Conservation (phyloP, 2,113 vertebrate genomes). For the Rutilus rutilus region DNA sequence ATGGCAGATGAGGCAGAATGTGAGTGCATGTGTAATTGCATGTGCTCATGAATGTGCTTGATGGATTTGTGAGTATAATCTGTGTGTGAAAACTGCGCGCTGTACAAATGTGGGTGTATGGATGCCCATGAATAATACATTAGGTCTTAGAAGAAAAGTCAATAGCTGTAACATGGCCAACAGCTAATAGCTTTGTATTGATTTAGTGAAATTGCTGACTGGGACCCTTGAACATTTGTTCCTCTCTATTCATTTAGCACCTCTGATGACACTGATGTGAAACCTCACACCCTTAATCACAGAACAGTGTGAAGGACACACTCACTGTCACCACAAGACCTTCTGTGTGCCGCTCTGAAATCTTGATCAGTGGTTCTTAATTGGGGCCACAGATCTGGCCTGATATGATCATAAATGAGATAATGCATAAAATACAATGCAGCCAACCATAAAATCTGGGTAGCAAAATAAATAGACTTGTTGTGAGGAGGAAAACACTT, state of each 20-base stretch:
- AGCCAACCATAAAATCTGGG: neutral
- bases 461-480: neutral
- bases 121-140: conserved; percentile 69
- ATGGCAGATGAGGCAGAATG: neutral
- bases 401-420: neutral
- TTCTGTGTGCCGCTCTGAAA: neutral
- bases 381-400: neutral
- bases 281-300: conserved; percentile 61
- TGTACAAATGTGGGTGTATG: conserved; percentile 21
- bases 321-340: conserved; percentile 33
- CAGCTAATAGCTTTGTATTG: conserved; percentile 74
- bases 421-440: neutral
- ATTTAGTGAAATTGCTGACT: conserved; percentile 68
- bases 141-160: conserved; percentile 61
- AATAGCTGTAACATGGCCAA: conserved; percentile 70
- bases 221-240: conserved; percentile 70
- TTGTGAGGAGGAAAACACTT: neutral
- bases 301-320: conserved; percentile 65
- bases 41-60: conserved; percentile 2
- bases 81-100: neutral
- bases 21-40: neutral
- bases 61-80: conserved; percentile 5
- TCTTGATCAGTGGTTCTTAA: neutral
- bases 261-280: conserved; percentile 64
- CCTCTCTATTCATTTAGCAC: conserved; percentile 68